Evolutionary conservation across 2,888 invertebrate species (phyloP).

Genomic region (Xanthia togata): DNA sequence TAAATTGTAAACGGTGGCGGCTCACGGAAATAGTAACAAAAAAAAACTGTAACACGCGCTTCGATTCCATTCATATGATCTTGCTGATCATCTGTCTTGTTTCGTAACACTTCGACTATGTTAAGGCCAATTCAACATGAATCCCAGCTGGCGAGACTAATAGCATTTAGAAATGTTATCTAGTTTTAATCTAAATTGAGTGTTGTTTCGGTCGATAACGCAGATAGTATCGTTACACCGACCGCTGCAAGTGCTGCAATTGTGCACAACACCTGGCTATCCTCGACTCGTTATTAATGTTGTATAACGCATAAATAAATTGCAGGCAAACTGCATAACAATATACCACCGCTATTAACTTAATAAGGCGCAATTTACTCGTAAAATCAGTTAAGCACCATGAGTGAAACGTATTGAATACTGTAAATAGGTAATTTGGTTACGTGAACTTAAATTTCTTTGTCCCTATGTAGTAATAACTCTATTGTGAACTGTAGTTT

Average conservation of each 20-base stretch:
- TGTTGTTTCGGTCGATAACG: slow-evolving; percentile 84
- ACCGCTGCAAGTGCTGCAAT: slow-evolving; percentile 67
- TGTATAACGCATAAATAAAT: slow-evolving; percentile 69
- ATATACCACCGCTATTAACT: slow-evolving; percentile 56
- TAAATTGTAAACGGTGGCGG: slow-evolving; percentile 24
- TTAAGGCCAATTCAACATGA: slow-evolving; percentile 74
- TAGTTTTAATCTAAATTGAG: slow-evolving; percentile 71
- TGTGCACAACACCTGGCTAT: slow-evolving; percentile 62
- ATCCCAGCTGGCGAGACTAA: slow-evolving; percentile 82
- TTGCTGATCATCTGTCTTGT: slow-evolving; percentile 70
- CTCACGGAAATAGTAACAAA: slow-evolving; percentile 40
- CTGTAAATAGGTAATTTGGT: slow-evolving; percentile 43
- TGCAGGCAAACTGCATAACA: slow-evolving; percentile 64
- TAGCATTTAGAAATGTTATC: slow-evolving; percentile 72
- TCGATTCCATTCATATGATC: slow-evolving; percentile 78
- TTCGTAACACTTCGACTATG: slow-evolving; percentile 72
- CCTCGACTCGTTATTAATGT: slow-evolving; percentile 63
- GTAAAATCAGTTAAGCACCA: slow-evolving; percentile 47
- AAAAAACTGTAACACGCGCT: slow-evolving; percentile 62
- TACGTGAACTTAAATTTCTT: slow-evolving; percentile 10
- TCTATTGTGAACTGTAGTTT: slow-evolving; percentile 76
- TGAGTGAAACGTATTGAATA: slow-evolving; percentile 48
- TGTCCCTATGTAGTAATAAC: slow-evolving; percentile 23
- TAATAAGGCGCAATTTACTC: slow-evolving; percentile 56
- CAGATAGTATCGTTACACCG: slow-evolving; percentile 78